Percentiles rank a stretch among this genome's conserved stretches.
These are phyloP conservation scores for Eulemur rufifrons DNA, from an alignment of 2,113 vertebrate species.

Conservation along the genomic window DNA sequence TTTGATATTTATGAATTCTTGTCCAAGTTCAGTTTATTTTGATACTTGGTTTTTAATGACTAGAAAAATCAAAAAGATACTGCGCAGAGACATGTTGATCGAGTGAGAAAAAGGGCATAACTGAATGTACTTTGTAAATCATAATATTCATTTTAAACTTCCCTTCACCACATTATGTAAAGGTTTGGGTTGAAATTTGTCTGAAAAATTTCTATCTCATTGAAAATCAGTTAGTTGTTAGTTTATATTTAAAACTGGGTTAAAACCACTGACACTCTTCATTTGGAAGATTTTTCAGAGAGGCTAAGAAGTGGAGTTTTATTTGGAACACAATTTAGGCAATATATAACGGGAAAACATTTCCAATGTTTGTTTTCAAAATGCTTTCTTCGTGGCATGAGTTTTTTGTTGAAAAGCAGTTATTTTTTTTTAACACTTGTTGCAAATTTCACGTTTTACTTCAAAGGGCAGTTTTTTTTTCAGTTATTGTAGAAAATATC, in stretches of 20 bases:
- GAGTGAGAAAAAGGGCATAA: not conserved
- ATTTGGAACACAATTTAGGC: not conserved
- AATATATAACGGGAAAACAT: not conserved
- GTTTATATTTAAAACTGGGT: constrained; percentile 3
- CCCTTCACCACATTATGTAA: not conserved
- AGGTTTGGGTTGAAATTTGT: constrained; percentile 38
- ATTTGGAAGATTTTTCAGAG: not conserved
- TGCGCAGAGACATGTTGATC: not conserved
- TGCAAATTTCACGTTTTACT: not conserved
- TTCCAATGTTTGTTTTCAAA: constrained; percentile 27
- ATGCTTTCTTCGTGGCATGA: not conserved
- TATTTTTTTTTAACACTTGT: not conserved
- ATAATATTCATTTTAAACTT: constrained; percentile 28
- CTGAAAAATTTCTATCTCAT: constrained; percentile 12
- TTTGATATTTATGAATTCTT: constrained; percentile 43
- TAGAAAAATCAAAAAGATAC: not conserved
- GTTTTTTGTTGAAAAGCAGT: not conserved
- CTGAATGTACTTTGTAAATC: constrained; percentile 21
- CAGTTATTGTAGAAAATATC: not conserved
- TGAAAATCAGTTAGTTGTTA: not conserved
- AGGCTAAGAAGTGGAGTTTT: not conserved
- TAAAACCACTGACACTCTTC: constrained; percentile 20
- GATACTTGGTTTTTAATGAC: constrained; percentile 19
- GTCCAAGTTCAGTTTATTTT: constrained; percentile 42
- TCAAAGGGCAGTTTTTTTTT: not conserved